A percentile compares a stretch with the other conserved stretches of the same genome.
Conservation (phyloP, 2,113 vertebrate genomes). For the Glaucomys volans region DNA sequence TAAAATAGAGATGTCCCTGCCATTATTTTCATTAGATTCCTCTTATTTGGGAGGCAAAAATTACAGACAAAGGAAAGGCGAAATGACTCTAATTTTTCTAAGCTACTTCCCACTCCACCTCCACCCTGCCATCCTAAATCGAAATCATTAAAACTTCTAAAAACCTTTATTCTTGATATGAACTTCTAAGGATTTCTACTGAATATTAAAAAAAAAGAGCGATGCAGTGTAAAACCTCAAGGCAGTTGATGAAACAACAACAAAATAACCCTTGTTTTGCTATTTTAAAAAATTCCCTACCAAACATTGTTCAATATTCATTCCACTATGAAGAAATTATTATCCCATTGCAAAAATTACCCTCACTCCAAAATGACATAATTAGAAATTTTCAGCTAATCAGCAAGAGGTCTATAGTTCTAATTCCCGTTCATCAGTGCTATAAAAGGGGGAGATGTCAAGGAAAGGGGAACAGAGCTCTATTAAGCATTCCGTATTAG, state of each 20-base stretch:
- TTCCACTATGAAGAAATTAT: slow-evolving; percentile 72
- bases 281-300: background rate
- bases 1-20: background rate
- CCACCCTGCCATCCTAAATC: background rate
- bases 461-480: background rate
- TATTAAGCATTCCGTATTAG: slow-evolving; percentile 66
- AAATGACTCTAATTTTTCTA: background rate
- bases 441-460: slow-evolving; percentile 46
- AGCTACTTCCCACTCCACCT: background rate
- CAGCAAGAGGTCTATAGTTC: slow-evolving; percentile 67
- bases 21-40: background rate
- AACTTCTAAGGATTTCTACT: background rate
- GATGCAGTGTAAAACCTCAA: background rate
- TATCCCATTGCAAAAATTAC: slow-evolving; percentile 71
- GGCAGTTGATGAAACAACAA: background rate
- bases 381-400: slow-evolving; percentile 80
- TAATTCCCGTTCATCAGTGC: slow-evolving; percentile 64
- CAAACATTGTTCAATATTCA: slow-evolving; percentile 69
- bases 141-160: background rate
- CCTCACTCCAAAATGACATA: slow-evolving; percentile 72
- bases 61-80: background rate
- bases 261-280: background rate
- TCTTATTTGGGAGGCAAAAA: background rate
- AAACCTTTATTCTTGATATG: background rate
- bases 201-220: background rate